Base-by-base conservation (phyloP, 2,888 invertebrate genomes). In the Agrochola lychnidis region DNA sequence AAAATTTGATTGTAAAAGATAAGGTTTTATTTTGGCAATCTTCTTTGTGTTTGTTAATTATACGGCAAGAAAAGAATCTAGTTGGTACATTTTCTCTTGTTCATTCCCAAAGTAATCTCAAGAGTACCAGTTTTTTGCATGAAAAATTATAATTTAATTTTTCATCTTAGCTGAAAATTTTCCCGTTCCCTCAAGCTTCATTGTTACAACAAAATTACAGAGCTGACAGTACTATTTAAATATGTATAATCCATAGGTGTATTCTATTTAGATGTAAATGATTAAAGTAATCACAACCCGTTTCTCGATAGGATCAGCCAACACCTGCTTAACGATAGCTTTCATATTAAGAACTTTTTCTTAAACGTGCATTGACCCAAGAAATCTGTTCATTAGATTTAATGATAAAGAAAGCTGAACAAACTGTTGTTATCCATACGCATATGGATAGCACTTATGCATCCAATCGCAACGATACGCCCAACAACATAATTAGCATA, bases 381-480 rank as follows among this genome's bases (percentile, higher is more conserved):
- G 81, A 72, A 73, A 86, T 84, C 72, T 84, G 85, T 85, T 89
- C 88, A 83, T 84, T 83, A 87, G 88, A 91, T 89, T 87, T 83
- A 88, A 85, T 84, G 88, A 90, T 90, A 86, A 81, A 86, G 78
- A 85, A 82, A 81, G 77, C 81, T 85, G 82, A 88, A 90, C 72
- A 86, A 87, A 87, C 82, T 73, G 73, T 82, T 81, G 79, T 87
- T 82, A 87, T 87, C 69, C 78, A 59, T 82, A 83, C 85, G 40
- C 56, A 89, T 89, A 82, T 85, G 82, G 86, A 89, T 88, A 85
- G 83, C 88, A 90, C 88, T 91, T 90, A 91, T 92, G 91, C 91
- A 93, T 92, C 90, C 92, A 93, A 94, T 93, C 89, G 90, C 85
- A 62, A 76, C 75, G 73, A 19, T 79, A 51, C 64, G 36, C 63